Conservation (phyloP, 2,888 invertebrate genomes). For the Catocala fraxini region DNA sequence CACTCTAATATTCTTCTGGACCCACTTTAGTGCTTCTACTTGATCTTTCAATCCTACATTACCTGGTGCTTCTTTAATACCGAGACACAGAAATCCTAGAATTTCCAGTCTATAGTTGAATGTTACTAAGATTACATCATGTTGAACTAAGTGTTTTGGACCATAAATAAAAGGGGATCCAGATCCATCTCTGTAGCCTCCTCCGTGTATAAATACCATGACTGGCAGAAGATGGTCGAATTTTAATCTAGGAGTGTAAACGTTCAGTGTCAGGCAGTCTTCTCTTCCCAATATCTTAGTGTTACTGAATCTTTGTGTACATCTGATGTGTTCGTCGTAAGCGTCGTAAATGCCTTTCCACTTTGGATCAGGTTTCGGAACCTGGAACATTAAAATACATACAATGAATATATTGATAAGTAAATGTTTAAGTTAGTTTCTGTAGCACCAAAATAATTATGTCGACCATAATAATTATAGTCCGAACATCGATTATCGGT, state of each 20-base stretch:
- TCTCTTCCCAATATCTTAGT: conserved; percentile 66
- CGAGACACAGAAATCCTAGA: conserved; percentile 76
- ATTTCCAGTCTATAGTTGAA: conserved; percentile 80
- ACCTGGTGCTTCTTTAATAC: conserved; percentile 78
- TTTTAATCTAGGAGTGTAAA: conserved; percentile 68
- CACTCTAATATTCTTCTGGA: conserved; percentile 68
- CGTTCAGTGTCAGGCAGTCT: conserved; percentile 75
- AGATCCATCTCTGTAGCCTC: conserved; percentile 79
- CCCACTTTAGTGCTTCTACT: conserved; percentile 75
- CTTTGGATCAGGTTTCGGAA: conserved; percentile 58
- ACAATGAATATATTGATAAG: too few species aligned
- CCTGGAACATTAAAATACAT: conserved; percentile 58
- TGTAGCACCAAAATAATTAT: too few species aligned
- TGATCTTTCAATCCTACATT: conserved; percentile 82
- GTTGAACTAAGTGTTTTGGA: conserved; percentile 70
- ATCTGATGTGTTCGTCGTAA: conserved; percentile 70
- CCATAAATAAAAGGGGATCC: conserved; percentile 75
- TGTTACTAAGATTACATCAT: conserved; percentile 75
- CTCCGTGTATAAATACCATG: conserved; percentile 82
- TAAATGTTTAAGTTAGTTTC: too few species aligned
- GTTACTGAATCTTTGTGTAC: conserved; percentile 70
- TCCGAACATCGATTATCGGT: too few species aligned
- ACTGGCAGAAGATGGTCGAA: conserved; percentile 62
- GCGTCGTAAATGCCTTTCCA: conserved; percentile 74
- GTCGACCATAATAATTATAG: too few species aligned